Percentiles rank a stretch among this genome's conserved stretches.
Evolutionary conservation across 2,888 invertebrate genomes (phyloP).

Genomic region (Yponomeuta malinellus): DNA sequence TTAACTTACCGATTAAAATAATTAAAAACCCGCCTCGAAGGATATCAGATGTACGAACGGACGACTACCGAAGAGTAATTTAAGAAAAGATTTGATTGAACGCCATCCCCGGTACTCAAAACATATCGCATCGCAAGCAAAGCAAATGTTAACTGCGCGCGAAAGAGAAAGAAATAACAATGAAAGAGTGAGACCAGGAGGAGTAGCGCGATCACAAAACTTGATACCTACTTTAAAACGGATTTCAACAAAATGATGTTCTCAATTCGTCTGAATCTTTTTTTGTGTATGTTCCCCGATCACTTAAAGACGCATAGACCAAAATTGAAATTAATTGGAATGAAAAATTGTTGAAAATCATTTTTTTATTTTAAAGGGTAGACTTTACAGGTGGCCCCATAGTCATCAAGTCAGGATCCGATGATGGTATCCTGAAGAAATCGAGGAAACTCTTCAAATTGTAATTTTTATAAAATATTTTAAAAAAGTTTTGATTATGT

Average conservation of each 20-base stretch:
- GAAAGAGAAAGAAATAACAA: not conserved
- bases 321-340: too few species aligned
- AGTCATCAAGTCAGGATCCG: too few species aligned
- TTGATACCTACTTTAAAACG: not conserved
- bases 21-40: not conserved
- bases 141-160: slow-evolving; percentile 10
- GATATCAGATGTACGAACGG: not conserved
- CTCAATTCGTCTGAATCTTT: too few species aligned
- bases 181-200: not conserved
- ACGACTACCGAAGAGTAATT: slow-evolving; percentile 12
- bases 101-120: not conserved
- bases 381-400: too few species aligned
- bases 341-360: too few species aligned
- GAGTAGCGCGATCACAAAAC: not conserved
- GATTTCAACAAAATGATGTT: not conserved
- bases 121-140: not conserved
- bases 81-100: slow-evolving; percentile 9
- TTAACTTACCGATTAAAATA: not conserved
- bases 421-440: too few species aligned
- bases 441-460: too few species aligned
- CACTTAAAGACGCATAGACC: too few species aligned
- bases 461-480: too few species aligned
- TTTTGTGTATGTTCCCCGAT: too few species aligned
- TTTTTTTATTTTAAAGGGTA: too few species aligned
- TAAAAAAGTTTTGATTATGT: too few species aligned